Conservation (phyloP, 2,113 vertebrate genomes). For the Phycodurus eques region DNA sequence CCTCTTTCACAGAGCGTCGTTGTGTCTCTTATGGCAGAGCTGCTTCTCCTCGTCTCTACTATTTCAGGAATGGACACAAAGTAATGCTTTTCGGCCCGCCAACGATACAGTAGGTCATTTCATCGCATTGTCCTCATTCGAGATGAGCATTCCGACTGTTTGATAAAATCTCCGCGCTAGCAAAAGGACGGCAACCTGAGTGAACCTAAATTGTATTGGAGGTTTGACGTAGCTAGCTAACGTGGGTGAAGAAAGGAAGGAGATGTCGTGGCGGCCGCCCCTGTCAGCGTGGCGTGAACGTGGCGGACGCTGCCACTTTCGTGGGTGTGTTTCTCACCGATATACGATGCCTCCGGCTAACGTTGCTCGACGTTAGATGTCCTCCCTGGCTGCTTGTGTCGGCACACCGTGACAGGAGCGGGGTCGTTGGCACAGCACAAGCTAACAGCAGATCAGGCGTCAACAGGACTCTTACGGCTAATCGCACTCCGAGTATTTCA, state of each 20-base stretch:
- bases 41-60: slow-evolving; percentile 25
- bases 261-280: slow-evolving; percentile 3
- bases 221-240: slow-evolving; percentile 50
- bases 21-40: slow-evolving; percentile 42
- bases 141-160: background rate
- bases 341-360: slow-evolving; percentile 21
- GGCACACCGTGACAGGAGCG: slow-evolving; percentile 12
- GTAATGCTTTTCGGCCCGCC: slow-evolving; percentile 34
- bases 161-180: slow-evolving; percentile 7
- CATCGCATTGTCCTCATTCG: background rate
- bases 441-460: slow-evolving; percentile 49
- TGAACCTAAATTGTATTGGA: slow-evolving; percentile 31
- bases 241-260: slow-evolving; percentile 57
- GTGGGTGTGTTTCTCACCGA: background rate
- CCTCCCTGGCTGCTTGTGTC: slow-evolving; percentile 8
- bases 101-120: slow-evolving; percentile 44
- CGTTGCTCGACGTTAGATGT: slow-evolving; percentile 30
- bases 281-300: background rate
- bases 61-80: slow-evolving; percentile 47
- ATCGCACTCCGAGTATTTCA: background rate
- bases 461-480: background rate
- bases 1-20: slow-evolving; percentile 63
- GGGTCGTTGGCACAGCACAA: slow-evolving; percentile 22
- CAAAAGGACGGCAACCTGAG: slow-evolving; percentile 28
- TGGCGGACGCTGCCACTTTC: background rate